These are phyloP conservation scores for Eulimnadia texana DNA, from an alignment of 1,140 invertebrate species.

Conservation along the genomic window DNA sequence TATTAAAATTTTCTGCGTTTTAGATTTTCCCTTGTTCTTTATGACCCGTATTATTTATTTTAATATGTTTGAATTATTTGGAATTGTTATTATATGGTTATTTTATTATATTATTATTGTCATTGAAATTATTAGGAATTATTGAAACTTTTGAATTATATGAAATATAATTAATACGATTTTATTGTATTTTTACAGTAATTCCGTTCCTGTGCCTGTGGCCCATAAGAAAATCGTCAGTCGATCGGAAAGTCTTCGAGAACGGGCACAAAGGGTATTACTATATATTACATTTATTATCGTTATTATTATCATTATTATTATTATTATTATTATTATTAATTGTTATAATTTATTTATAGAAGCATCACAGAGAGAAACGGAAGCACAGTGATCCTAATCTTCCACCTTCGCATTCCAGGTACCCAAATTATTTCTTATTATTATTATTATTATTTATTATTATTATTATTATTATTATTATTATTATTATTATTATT, in stretches of 20 bases:
- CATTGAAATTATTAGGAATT: too few species aligned
- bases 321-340: not conserved
- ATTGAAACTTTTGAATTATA: not conserved
- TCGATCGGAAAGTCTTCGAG: conserved; percentile 13
- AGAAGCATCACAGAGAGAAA: conserved; percentile 47
- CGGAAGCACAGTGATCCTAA: conserved; percentile 58
- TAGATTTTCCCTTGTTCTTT: too few species aligned
- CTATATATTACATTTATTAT: not conserved
- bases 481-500: not conserved
- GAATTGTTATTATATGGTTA: not conserved
- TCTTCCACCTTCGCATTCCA: conserved; percentile 44
- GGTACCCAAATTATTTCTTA: conserved; percentile 29
- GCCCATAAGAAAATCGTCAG: conserved; percentile 13
- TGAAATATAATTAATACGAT: not conserved
- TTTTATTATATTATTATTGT: too few species aligned
- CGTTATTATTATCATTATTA: not conserved
- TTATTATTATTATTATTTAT: not conserved
- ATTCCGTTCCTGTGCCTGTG: conserved; percentile 3
- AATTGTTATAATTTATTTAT: conserved; percentile 22
- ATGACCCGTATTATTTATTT: not conserved
- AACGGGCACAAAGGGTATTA: conserved; percentile 14
- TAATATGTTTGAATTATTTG: not conserved
- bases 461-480: not conserved
- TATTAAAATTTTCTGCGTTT: too few species aligned
- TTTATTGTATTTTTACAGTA: not conserved